phyloP scores from a whole-genome alignment of 2,888 invertebrate species.

The Quadroppia sp. region DNA sequence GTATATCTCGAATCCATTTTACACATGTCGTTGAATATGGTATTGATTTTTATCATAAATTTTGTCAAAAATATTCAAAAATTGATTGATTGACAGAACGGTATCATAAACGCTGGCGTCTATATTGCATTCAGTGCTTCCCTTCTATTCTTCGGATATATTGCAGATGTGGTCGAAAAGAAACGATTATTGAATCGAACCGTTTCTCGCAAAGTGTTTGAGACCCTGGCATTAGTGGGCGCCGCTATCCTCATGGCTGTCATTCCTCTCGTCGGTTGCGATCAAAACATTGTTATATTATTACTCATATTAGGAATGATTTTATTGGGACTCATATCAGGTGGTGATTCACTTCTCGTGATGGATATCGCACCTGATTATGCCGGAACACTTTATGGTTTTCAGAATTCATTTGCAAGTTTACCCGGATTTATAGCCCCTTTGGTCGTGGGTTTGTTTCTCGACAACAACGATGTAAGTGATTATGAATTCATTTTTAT shows the following conservation, averaged over 20 bases:
- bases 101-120: conserved; percentile 47
- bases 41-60: conserved; percentile 37
- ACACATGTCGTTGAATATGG: conserved; percentile 47
- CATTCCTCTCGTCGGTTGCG: conserved; percentile 46
- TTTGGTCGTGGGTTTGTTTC: conserved; percentile 47
- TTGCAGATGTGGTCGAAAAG: conserved; percentile 46
- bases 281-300: conserved; percentile 43
- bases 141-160: conserved; percentile 46
- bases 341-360: conserved; percentile 47
- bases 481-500: not conserved
- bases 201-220: conserved; percentile 47
- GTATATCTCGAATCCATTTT: conserved; percentile 48
- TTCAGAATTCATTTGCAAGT: conserved; percentile 46
- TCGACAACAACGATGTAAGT: conserved; percentile 43
- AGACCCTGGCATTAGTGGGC: conserved; percentile 46
- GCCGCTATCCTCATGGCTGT: conserved; percentile 45
- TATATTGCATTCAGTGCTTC: conserved; percentile 46
- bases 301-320: conserved; percentile 47
- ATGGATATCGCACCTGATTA: conserved; percentile 48
- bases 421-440: conserved; percentile 47
- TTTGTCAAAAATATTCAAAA: not conserved
- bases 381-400: conserved; percentile 47
- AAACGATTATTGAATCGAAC: conserved; percentile 46
- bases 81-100: conserved; percentile 45
- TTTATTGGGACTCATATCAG: conserved; percentile 59